These are phyloP conservation scores for Azorinus chamasolen DNA, from an alignment of 2,888 invertebrate species.

Conservation along the genomic window DNA sequence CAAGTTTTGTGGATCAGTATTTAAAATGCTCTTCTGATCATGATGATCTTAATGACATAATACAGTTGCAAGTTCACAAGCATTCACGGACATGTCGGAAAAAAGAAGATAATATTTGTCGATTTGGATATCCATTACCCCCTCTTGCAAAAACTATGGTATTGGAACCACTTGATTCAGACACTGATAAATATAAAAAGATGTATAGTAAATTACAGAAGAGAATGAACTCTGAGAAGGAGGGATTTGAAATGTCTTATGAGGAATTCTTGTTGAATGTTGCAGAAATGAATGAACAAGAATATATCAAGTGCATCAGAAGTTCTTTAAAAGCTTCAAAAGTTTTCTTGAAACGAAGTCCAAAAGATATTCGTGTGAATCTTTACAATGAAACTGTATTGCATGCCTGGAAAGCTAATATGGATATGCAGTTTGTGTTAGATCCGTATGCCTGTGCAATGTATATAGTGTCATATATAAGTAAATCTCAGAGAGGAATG, in stretches of 20 bases:
- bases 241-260: conserved; percentile 31
- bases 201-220: background rate
- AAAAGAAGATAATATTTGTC: conserved; percentile 15
- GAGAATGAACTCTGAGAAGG: conserved; percentile 15
- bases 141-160: background rate
- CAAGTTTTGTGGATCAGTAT: conserved; percentile 47
- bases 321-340: conserved; percentile 38
- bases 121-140: conserved; percentile 18
- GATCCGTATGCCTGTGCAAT: conserved; percentile 81
- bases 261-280: conserved; percentile 33
- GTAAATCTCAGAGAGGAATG: conserved; percentile 33
- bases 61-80: conserved; percentile 12
- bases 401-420: conserved; percentile 77
- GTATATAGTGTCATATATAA: conserved; percentile 73
- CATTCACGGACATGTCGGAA: conserved; percentile 31
- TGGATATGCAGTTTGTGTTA: conserved; percentile 84
- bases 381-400: conserved; percentile 60
- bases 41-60: background rate
- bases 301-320: conserved; percentile 44
- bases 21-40: conserved; percentile 32
- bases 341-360: conserved; percentile 53
- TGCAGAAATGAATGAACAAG: conserved; percentile 30
- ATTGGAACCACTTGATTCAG: conserved; percentile 9
- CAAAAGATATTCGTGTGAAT: conserved; percentile 49
- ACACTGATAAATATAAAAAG: conserved; percentile 8